These are phyloP conservation scores for Elegia similella DNA, from an alignment of 2,888 invertebrate species.

Conservation along the genomic window DNA sequence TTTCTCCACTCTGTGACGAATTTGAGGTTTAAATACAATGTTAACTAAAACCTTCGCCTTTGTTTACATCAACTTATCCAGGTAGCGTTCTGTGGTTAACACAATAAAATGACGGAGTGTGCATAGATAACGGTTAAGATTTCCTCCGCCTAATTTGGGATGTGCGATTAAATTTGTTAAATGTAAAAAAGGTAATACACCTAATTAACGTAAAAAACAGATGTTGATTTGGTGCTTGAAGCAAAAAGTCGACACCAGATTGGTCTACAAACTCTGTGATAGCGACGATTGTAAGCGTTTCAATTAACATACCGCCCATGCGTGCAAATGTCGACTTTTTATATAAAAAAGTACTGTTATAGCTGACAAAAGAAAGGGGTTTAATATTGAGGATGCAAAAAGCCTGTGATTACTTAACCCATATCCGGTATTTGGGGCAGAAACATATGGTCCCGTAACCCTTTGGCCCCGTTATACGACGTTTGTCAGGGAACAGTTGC, in stretches of 20 bases:
- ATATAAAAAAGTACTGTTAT: slow-evolving; percentile 56
- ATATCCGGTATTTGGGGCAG: slow-evolving; percentile 67
- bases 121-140: slow-evolving; percentile 20
- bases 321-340: slow-evolving; percentile 63
- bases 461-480: slow-evolving; percentile 77
- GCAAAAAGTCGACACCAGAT: slow-evolving; percentile 38
- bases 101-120: slow-evolving; percentile 22
- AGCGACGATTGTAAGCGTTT: slow-evolving; percentile 53
- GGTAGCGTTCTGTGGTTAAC: slow-evolving; percentile 52
- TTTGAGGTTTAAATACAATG: slow-evolving; percentile 71
- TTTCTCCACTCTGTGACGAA: slow-evolving; percentile 61
- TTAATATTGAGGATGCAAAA: slow-evolving; percentile 66
- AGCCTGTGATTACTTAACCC: slow-evolving; percentile 77
- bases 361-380: slow-evolving; percentile 63
- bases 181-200: slow-evolving; percentile 12
- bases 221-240: slow-evolving; percentile 31
- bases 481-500: slow-evolving; percentile 71
- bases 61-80: slow-evolving; percentile 40
- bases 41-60: slow-evolving; percentile 45
- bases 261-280: slow-evolving; percentile 43
- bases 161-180: slow-evolving; percentile 15
- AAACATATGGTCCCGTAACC: slow-evolving; percentile 74
- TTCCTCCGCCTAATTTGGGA: neutral
- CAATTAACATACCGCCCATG: slow-evolving; percentile 62
- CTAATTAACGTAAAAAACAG: slow-evolving; percentile 30